phyloP scores from a whole-genome alignment of 2,113 vertebrate species.

The Narcine bancroftii region DNA sequence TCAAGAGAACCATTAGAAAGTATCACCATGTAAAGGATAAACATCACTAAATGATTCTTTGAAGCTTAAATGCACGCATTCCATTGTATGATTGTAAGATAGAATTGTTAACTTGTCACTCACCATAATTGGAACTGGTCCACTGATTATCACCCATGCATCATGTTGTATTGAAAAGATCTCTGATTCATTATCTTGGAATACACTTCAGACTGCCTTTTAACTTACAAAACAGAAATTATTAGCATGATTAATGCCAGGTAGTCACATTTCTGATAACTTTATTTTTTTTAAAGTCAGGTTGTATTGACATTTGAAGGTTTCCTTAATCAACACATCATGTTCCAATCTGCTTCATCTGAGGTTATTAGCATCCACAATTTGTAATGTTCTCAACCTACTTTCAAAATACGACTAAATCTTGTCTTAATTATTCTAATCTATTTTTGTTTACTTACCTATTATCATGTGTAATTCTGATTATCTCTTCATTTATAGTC shows the following conservation, averaged over 20 bases:
- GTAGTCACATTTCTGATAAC: neutral
- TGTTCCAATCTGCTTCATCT: neutral
- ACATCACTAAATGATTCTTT: neutral
- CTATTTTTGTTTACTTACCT: neutral
- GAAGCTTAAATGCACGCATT: neutral
- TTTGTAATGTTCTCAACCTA: neutral
- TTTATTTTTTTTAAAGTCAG: neutral
- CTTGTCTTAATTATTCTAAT: neutral
- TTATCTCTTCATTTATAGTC: neutral
- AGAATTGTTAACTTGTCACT: neutral
- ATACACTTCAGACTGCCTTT: neutral
- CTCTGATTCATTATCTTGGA: neutral
- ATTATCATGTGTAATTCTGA: neutral
- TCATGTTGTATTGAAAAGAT: neutral
- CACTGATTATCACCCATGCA: neutral
- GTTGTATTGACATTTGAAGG: neutral
- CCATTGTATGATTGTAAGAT: neutral
- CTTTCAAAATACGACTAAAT: neutral
- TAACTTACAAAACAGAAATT: neutral
- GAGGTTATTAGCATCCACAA: neutral
- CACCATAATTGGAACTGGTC: neutral
- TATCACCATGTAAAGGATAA: neutral
- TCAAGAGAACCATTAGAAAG: neutral
- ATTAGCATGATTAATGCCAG: neutral
- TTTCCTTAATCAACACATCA: neutral